Base-by-base conservation (phyloP, 2,888 invertebrate species). In the Calliopum simillimum region DNA sequence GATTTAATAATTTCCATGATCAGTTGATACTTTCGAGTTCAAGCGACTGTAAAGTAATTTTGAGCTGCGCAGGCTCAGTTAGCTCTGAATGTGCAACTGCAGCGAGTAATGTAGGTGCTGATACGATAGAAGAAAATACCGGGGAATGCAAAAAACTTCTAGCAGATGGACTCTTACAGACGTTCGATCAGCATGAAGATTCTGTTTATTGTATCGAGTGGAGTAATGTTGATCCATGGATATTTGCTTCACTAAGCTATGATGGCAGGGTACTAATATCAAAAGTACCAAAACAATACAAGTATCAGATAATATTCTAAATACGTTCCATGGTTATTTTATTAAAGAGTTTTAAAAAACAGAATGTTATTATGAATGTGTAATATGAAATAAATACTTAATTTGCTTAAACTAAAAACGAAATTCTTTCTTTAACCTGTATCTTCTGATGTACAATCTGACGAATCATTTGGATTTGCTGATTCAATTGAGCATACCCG, bases 191-290 rank as follows among this genome's bases (percentile, higher is more conserved):
- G 79, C 98, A 99, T 82, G 99, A 99, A 84, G 99, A 99, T 86
- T 96, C 97, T 6, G 98, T 99, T 16, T 99, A 98, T 87, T 94
- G 95, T 80, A 96, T 94, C 0, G 98, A 98, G 86, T 99, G 99
- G 99, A 97, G 97, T 73, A 92, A 94, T 23, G 95, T 96, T 25
- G 99, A 99, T 88, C 98, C 99, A 14, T 99, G 99, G 99, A 93
- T 97, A 70, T 99, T 98, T 88, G 99, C 99, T n/a, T 98, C 98
- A 0, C 75, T 85, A 2, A 98, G 98, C 84, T 98, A 98, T 85
- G 99, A 99, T 87, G 99, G 99, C 0, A 88, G 99, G 62, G 90
- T 99, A 19, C 93, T 99, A 61, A 91, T 99, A 47, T 97, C 97
- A 51, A 89, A 94, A 80, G 97, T 99, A 23, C 97, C 98, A n/a